phyloP scores from a whole-genome alignment of 2,888 invertebrate species.

The Oscheius onirici region DNA sequence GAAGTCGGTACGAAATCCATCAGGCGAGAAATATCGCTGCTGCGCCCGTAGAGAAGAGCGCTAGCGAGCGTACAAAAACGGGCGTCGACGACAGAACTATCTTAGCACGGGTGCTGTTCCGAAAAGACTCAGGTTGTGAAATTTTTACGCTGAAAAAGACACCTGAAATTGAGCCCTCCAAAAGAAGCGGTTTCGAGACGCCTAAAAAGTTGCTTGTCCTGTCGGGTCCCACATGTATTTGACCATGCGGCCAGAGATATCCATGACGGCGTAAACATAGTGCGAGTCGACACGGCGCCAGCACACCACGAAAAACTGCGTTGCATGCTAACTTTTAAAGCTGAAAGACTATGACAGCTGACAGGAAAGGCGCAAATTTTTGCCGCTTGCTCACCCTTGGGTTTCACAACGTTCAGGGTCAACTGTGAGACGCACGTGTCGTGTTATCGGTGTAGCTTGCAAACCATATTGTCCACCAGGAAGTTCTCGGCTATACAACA shows the following conservation, averaged over 20 bases:
- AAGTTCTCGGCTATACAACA: not conserved
- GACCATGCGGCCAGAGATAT: not conserved
- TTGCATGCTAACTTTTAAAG: no score
- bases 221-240: conserved; percentile 7
- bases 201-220: not conserved
- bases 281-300: conserved; percentile 22
- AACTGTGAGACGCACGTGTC: not conserved
- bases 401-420: no score
- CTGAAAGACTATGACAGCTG: no score
- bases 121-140: no score
- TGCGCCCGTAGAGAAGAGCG: conserved; percentile 4
- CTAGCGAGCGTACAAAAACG: not conserved
- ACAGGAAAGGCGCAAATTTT: no score
- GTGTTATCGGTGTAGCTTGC: conserved; percentile 5
- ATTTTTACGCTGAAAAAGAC: no score
- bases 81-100: not conserved
- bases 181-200: no score
- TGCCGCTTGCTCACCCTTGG: no score
- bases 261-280: conserved; percentile 27
- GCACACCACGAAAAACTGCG: not conserved
- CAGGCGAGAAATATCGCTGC: not conserved
- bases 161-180: no score
- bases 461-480: conserved; percentile 7
- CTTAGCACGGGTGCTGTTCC: no score
- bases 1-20: no score